These are phyloP conservation scores for Choreutis nemorana DNA, from an alignment of 2,888 invertebrate genomes.

Conservation along the genomic window DNA sequence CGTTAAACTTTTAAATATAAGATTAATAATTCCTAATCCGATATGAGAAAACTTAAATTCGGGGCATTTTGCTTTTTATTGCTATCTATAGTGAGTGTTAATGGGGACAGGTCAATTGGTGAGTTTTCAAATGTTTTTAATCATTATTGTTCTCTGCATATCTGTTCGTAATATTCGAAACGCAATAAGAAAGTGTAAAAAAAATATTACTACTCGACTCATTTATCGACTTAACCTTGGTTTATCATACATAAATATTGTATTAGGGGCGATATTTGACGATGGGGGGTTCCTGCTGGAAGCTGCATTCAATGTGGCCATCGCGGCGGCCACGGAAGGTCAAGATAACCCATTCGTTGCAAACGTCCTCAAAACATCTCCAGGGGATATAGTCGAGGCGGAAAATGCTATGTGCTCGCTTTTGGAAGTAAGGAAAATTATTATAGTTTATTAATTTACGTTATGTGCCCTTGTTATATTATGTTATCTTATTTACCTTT, in stretches of 20 bases:
- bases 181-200: neutral
- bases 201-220: neutral
- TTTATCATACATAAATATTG: neutral
- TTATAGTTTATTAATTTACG: too few relatives aligned
- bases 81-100: slow-evolving; percentile 9
- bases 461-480: too few relatives aligned
- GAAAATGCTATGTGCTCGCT: slow-evolving; percentile 61
- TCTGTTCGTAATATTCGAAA: neutral
- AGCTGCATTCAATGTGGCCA: slow-evolving; percentile 65
- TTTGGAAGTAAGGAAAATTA: slow-evolving; percentile 56
- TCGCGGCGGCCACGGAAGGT: slow-evolving; percentile 50
- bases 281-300: slow-evolving; percentile 59
- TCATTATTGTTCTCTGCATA: neutral
- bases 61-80: slow-evolving; percentile 24
- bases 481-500: too few relatives aligned
- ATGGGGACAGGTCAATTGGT: neutral
- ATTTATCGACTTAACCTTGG: neutral
- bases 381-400: slow-evolving; percentile 62
- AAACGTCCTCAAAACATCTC: slow-evolving; percentile 38
- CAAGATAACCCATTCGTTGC: slow-evolving; percentile 41
- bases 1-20: too few relatives aligned
- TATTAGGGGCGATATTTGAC: slow-evolving; percentile 69
- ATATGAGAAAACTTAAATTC: slow-evolving; percentile 15
- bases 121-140: neutral
- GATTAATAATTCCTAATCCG: slow-evolving; percentile 4